These are phyloP conservation scores for Neomorphus geoffroyi DNA, from an alignment of 2,797 vertebrate species.

Conservation along the genomic window DNA sequence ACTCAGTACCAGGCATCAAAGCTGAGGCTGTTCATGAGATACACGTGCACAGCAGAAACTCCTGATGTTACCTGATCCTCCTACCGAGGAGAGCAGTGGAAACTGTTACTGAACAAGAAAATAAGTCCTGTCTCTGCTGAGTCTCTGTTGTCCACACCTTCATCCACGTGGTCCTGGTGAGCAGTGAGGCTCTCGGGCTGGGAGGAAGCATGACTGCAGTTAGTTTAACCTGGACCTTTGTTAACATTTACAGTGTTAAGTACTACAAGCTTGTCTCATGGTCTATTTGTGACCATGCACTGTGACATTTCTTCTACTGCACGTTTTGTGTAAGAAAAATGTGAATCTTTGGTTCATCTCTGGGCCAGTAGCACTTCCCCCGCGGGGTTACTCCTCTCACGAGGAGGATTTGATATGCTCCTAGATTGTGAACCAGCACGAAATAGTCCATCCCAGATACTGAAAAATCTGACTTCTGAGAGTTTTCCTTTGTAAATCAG, in stretches of 20 bases:
- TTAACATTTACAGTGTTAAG: background rate
- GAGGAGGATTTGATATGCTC: background rate
- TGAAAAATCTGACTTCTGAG: background rate
- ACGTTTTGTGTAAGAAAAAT: background rate
- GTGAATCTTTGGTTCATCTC: accelerated
- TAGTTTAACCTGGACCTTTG: background rate
- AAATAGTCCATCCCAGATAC: background rate
- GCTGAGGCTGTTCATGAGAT: background rate
- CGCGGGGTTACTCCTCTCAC: background rate
- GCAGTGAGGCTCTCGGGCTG: accelerated
- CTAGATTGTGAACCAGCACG: background rate
- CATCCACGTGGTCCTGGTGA: background rate
- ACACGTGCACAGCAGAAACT: background rate
- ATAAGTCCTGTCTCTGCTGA: background rate
- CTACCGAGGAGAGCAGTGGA: background rate
- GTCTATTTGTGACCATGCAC: background rate
- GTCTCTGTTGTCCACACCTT: background rate
- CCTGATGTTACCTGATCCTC: background rate
- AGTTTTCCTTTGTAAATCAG: background rate
- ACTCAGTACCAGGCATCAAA: background rate
- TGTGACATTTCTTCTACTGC: background rate
- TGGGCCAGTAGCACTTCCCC: background rate
- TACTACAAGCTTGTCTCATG: background rate
- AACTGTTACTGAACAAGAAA: background rate
- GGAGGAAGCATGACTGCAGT: background rate